Evolutionary conservation across 2,888 invertebrate genomes (phyloP), one percentile per base, ranked within the genome.

Genomic region (Dasysyrphus albostriatus): DNA sequence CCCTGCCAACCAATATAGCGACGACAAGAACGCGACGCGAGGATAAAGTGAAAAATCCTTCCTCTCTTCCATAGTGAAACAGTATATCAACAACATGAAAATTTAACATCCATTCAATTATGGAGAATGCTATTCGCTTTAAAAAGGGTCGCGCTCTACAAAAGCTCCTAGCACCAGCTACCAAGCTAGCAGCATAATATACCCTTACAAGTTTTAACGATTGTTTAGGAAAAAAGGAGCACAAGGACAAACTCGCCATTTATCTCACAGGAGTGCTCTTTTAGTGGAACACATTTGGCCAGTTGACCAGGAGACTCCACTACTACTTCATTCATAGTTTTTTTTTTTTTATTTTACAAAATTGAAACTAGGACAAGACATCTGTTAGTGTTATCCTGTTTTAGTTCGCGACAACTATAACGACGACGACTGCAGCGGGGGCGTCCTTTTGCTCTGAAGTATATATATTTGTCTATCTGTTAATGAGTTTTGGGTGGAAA

Each of bases 101-200:
- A 82, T 82, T 82, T 78, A 77, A 82, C 82, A 85, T 82, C 77
- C 82, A 82, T 81, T 82, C 82, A 85, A 85, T 85, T 85, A 85
- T 74, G 74, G 61, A 82, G 44, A 74, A 81, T 70, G 74, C 37
- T 72, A 63, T 79, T 70, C 79, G 47, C 73, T 69, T 70, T 77
- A 74, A 85, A 81, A 56, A 77, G 42, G 73, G 47, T 74, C 63
- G 67, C 69, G 39, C 16, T 67, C 49, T 49, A 61, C 61, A 61
- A 42, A 24, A 58, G 34, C 34, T 8, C 3, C 29, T 24, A 19
- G 1, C 1, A 24, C 2, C 1, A 5, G 34, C 9, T 16, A 44
- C 63, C 29, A n/a, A 39, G 51, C 61, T 37, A 58, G 29, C 32
- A 85, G 56, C 44, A 16, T 24, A 85, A 47, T 56, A 34, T 8